Percentiles rank a stretch among this genome's conserved stretches.
Conservation (phyloP, 2,113 vertebrate genomes). For the Plectropomus leopardus region DNA sequence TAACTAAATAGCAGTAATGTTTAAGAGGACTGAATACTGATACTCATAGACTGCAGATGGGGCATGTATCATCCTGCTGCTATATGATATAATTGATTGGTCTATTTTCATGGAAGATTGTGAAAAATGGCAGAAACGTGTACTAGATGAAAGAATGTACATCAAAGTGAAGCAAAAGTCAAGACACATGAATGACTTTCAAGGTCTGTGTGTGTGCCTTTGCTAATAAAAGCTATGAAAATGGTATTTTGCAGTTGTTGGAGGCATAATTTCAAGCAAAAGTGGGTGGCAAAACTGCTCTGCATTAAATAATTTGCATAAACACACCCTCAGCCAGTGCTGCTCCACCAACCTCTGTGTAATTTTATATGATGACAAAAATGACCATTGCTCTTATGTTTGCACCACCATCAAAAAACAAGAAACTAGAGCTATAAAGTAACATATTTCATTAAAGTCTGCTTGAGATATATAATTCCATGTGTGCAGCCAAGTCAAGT, state of each 20-base stretch:
- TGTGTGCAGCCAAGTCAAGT: not conserved
- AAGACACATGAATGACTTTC: not conserved
- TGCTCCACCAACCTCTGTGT: not conserved
- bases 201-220: not conserved
- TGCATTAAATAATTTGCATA: not conserved
- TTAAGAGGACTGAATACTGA: constrained; percentile 24
- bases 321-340: not conserved
- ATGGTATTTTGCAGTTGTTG: not conserved
- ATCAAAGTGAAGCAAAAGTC: not conserved
- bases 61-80: too few relatives aligned
- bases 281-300: not conserved
- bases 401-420: too few relatives aligned
- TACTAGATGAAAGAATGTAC: not conserved
- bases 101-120: not conserved
- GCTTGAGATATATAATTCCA: not conserved
- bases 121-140: not conserved
- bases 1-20: not conserved
- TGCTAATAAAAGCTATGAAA: not conserved
- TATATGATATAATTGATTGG: not conserved
- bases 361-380: not conserved
- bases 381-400: too few relatives aligned
- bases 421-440: not conserved
- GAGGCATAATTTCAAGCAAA: not conserved
- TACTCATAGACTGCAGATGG: constrained; percentile 1
- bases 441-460: not conserved